Base-by-base conservation (phyloP, 2,797 vertebrate genomes). In the Denticeps clupeoides region DNA sequence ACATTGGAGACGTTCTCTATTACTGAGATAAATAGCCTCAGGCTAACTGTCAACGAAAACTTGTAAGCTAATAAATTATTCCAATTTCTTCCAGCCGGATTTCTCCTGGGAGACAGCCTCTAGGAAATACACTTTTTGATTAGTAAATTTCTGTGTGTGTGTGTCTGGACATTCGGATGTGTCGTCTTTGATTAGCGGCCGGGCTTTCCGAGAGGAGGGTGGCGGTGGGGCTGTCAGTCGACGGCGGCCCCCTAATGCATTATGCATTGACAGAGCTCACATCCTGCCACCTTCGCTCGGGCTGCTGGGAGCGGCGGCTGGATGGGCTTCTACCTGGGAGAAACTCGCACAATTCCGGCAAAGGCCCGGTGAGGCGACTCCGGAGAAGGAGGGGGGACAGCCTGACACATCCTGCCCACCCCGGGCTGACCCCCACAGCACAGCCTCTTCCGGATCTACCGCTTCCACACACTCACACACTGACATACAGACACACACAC, bases 61-160 rank as follows among this genome's bases (percentile, higher is more conserved):
- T 89, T 90, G 87, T 86, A 89, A 89, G 87, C 87, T 89, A 89
- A 89, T 89, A 89, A 89, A 89, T 89, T 89, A 89, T 89, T 89
- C 87, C 87, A 89, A 89, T 89, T 90, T 93, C 90, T 90, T 87
- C 84, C 83, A 74, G n/a, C 82, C 70, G 81, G 85, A 90, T 90
- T 89, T 89, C 88, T 90, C 88, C n/a, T n/a, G 83, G 86, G 87
- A 89, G 87, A 89, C n/a, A n/a, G n/a, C n/a, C n/a, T n/a, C n/a
- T n/a, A n/a, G 85, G 87, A 89, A 90, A 90, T 89, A 89, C 87
- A 89, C 86, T 89, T 90, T 89, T 89, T 89, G 86, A 89, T 89
- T 89, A 90, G 87, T 86, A 85, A 87, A 89, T 89, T 88, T 85
- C 84, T 86, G n/a, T n/a, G n/a, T n/a, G n/a, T n/a, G n/a, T n/a